A percentile compares a stretch with the other conserved stretches of the same genome.
Evolutionary conservation across 2,888 invertebrate genomes (phyloP).

Genomic region (Amphipyra berbera): DNA sequence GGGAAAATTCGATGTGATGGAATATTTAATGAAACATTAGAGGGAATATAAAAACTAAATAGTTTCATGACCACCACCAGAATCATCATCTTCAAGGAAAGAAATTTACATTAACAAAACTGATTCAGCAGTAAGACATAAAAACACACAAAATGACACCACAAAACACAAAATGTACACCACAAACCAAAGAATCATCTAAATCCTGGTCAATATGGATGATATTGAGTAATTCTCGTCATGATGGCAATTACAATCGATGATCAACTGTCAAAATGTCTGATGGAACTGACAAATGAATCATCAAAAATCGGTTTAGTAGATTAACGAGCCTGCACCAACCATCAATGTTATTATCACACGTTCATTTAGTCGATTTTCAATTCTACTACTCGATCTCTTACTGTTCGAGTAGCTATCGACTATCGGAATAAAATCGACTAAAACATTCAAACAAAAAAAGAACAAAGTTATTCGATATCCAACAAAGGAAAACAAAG

Average conservation of each 20-base stretch:
- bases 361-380: conserved; percentile 45
- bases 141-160: conserved; percentile 29
- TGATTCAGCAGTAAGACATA: conserved; percentile 24
- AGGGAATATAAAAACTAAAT: too few relatives aligned
- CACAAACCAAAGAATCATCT: conserved; percentile 11
- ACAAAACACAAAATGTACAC: conserved; percentile 20
- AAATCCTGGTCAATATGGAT: conserved; percentile 3
- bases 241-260: conserved; percentile 7
- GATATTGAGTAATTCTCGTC: background rate
- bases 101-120: too few relatives aligned
- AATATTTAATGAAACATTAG: too few relatives aligned
- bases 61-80: too few relatives aligned
- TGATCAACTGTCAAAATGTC: conserved; percentile 4
- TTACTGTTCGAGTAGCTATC: background rate
- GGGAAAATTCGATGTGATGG: too few relatives aligned
- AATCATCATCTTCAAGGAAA: conserved; percentile 2
- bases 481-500: conserved; percentile 27
- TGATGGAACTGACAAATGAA: conserved; percentile 15
- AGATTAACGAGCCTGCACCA: conserved; percentile 48
- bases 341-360: conserved; percentile 33
- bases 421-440: background rate
- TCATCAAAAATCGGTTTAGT: conserved; percentile 33
- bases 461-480: conserved; percentile 1
- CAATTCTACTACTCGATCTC: conserved; percentile 3
- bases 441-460: conserved; percentile 4